A percentile compares a stretch with the other conserved stretches of the same genome.
Evolutionary conservation across 2,797 vertebrate species (phyloP).

Genomic region (Coilia nasus): DNA sequence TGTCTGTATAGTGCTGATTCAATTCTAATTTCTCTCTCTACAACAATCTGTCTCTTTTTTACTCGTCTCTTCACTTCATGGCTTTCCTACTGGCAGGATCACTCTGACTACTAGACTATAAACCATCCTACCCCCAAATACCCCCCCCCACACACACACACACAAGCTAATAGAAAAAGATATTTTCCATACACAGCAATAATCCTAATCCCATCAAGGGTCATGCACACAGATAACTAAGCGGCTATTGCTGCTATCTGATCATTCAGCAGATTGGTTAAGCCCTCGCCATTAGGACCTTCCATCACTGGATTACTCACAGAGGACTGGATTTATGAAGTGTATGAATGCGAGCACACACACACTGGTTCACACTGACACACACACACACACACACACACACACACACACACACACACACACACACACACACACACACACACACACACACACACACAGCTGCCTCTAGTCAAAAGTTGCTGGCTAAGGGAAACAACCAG

Average conservation of each 20-base stretch:
- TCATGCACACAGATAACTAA: not conserved
- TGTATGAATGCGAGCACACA: not conserved
- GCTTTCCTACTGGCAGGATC: no score
- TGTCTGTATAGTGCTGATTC: no score
- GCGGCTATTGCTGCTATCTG: not conserved
- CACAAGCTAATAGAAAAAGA: not conserved
- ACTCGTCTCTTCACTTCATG: no score
- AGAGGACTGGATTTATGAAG: slow-evolving; percentile 16
- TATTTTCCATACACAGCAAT: slow-evolving; percentile 10
- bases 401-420: not conserved
- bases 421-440: not conserved
- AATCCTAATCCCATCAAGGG: not conserved
- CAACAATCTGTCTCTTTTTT: no score
- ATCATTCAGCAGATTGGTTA: slow-evolving; percentile 13
- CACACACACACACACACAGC: slow-evolving; percentile 13
- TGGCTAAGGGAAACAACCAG: not conserved
- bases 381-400: not conserved
- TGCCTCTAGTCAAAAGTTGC: not conserved
- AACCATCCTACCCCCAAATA: no score
- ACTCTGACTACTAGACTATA: no score
- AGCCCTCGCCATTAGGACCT: not conserved
- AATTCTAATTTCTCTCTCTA: no score
- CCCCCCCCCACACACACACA: not conserved
- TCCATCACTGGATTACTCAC: slow-evolving; percentile 3
- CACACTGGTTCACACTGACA: not conserved